phyloP scores from a whole-genome alignment of 1,140 invertebrate species.

The Maconellicoccus hirsutus region DNA sequence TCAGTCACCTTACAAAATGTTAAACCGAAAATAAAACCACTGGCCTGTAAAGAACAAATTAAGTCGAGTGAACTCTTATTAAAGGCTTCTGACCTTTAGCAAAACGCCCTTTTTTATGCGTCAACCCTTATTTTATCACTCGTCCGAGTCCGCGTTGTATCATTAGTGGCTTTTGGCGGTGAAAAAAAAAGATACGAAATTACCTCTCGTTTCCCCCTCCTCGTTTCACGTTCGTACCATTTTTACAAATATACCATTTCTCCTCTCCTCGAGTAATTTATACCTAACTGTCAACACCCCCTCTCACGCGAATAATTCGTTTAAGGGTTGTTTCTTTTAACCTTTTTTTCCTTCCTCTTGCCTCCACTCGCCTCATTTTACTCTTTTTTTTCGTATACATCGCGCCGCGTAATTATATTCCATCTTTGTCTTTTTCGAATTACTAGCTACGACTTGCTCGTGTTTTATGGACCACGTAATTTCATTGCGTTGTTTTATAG shows the following conservation, averaged over 20 bases:
- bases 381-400: too few relatives aligned
- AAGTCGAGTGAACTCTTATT: conserved; percentile 8
- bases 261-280: background rate
- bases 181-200: conserved; percentile 5
- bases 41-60: conserved; percentile 8
- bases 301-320: background rate
- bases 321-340: conserved; percentile 5
- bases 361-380: background rate
- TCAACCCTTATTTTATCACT: conserved; percentile 9
- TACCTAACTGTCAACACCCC: background rate
- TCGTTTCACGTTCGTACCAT: background rate
- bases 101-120: background rate
- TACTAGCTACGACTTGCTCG: background rate
- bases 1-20: conserved; percentile 4
- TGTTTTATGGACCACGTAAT: background rate
- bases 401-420: background rate
- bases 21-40: conserved; percentile 9
- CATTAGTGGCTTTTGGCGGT: conserved; percentile 2
- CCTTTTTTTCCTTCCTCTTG: background rate
- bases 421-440: background rate
- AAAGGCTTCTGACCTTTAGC: conserved; percentile 3
- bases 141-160: conserved; percentile 1
- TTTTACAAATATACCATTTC: background rate
- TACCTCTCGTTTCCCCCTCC: background rate
- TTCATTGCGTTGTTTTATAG: background rate